These are phyloP conservation scores for Neolamprologus hecqui DNA, from an alignment of 2,113 vertebrate species.

Conservation along the genomic window DNA sequence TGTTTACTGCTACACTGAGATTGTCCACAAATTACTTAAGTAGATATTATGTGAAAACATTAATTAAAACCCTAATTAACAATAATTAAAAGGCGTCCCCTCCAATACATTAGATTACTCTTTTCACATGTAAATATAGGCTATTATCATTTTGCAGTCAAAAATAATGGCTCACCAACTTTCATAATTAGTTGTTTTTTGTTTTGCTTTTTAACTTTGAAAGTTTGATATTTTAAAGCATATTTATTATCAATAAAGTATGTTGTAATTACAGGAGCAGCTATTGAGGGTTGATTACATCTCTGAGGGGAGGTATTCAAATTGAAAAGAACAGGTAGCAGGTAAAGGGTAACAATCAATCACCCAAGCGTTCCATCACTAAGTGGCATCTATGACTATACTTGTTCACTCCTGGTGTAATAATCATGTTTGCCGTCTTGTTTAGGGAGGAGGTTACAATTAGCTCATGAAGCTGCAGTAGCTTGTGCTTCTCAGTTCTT, in stretches of 20 bases:
- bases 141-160: not conserved
- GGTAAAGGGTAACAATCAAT: not conserved
- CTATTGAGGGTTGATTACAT: not conserved
- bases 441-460: conserved; percentile 19
- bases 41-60: not conserved
- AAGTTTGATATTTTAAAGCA: not conserved
- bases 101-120: not conserved
- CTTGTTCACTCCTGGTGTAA: not conserved
- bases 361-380: not conserved
- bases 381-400: not conserved
- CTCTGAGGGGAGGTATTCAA: not conserved
- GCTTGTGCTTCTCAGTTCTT: conserved; percentile 23
- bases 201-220: not conserved
- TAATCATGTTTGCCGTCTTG: not conserved
- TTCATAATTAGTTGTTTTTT: not conserved
- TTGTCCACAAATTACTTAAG: not conserved
- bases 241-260: not conserved
- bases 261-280: not conserved
- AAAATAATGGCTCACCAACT: not conserved
- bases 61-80: not conserved
- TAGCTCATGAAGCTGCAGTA: conserved; percentile 34
- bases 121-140: not conserved
- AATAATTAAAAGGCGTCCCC: not conserved
- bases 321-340: not conserved
- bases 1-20: not conserved